Evolutionary conservation across 2,113 vertebrate genomes (phyloP).

Genomic region (Protobothrops flavoviridis): DNA sequence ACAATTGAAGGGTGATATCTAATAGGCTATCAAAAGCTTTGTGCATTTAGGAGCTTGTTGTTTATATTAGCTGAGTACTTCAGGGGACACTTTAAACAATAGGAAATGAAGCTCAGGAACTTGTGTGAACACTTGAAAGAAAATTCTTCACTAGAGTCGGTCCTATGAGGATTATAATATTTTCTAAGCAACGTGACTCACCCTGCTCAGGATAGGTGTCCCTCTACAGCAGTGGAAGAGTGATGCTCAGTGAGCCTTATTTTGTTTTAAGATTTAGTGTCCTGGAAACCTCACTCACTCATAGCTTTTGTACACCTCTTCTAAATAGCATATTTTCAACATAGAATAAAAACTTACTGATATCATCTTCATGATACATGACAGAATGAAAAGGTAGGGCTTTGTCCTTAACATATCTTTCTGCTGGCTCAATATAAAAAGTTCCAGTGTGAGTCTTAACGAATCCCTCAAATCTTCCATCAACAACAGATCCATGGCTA

Average conservation of each 20-base stretch:
- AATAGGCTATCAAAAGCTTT: background rate
- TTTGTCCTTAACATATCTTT: constrained; percentile 87
- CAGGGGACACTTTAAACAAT: background rate
- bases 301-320: background rate
- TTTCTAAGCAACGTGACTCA: background rate
- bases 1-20: background rate
- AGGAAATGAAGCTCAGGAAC: background rate
- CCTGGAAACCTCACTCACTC: background rate
- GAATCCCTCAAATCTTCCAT: constrained; percentile 96
- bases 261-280: background rate
- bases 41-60: background rate
- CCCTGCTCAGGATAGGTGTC: background rate
- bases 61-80: background rate
- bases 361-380: constrained; percentile 97
- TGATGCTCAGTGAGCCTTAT: background rate
- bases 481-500: constrained; percentile 89
- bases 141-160: background rate
- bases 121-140: background rate
- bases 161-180: background rate
- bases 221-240: background rate
- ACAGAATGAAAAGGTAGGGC: constrained; percentile 88
- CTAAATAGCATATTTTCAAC: constrained; percentile 19
- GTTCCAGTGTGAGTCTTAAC: constrained; percentile 88
- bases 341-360: constrained; percentile 79
- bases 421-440: constrained; percentile 93